Evolutionary conservation across 2,113 vertebrate species (phyloP).

Genomic region (Xenus cinereus): DNA sequence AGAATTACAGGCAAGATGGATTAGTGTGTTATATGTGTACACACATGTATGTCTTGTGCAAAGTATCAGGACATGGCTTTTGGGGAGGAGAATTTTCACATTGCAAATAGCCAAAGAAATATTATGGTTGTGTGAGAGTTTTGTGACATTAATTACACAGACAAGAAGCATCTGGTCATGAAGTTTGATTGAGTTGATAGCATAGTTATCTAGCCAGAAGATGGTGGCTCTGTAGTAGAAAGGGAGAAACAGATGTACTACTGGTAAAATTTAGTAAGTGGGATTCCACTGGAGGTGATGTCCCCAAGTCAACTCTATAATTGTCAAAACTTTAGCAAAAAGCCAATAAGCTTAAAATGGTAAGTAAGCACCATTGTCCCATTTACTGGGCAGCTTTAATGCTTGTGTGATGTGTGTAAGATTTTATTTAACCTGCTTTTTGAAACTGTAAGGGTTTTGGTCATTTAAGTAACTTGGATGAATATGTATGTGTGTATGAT

Average conservation of each 20-base stretch:
- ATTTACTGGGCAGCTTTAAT: background rate
- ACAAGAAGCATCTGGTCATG: rapidly evolving
- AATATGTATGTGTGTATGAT: background rate
- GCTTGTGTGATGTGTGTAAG: background rate
- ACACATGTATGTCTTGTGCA: background rate
- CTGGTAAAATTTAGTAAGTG: background rate
- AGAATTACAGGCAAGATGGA: slow-evolving; percentile 81
- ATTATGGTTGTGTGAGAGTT: background rate
- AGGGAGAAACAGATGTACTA: background rate
- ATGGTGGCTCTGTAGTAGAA: background rate
- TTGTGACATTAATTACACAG: background rate
- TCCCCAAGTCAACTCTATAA: background rate
- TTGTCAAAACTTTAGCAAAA: background rate
- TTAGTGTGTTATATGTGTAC: background rate
- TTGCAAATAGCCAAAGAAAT: background rate
- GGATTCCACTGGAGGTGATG: background rate
- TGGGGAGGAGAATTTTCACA: background rate
- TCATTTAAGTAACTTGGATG: background rate
- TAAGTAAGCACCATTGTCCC: background rate
- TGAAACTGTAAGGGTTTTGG: background rate
- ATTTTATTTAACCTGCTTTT: background rate
- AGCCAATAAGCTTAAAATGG: background rate
- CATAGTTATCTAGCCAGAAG: background rate
- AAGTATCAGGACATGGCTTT: background rate
- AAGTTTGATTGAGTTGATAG: background rate